phyloP scores from a whole-genome alignment of 2,888 invertebrate species.

The Agrenia bidenticulata region DNA sequence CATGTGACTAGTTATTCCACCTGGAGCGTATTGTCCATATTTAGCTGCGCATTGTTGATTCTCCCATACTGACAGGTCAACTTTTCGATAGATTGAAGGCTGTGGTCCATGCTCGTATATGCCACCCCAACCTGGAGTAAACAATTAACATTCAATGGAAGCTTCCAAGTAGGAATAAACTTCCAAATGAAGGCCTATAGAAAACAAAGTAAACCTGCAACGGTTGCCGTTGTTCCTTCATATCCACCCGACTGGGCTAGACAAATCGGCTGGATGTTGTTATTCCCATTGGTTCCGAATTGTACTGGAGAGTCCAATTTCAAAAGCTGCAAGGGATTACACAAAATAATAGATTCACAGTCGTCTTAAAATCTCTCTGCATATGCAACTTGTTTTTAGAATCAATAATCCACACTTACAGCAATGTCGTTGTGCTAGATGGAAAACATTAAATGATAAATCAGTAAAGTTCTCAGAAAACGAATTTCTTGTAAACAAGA shows the following conservation, averaged over 20 bases:
- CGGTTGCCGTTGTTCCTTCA: conserved; percentile 28
- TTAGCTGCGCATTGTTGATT: conserved; percentile 67
- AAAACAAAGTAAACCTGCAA: conserved; percentile 44
- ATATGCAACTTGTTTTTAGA: neutral
- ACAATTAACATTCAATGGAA: too few relatives aligned
- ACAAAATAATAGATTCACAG: conserved; percentile 4
- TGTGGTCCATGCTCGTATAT: conserved; percentile 70
- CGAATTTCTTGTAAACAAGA: too few relatives aligned
- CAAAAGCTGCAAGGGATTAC: conserved; percentile 27
- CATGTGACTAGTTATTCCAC: conserved; percentile 72
- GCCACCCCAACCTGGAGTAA: conserved; percentile 32
- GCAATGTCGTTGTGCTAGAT: conserved; percentile 46
- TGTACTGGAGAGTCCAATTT: conserved; percentile 44
- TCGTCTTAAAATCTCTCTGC: too few relatives aligned
- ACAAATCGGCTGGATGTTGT: conserved; percentile 41
- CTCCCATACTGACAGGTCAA: conserved; percentile 79
- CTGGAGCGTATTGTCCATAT: conserved; percentile 83
- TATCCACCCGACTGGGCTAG: conserved; percentile 27
- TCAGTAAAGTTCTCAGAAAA: too few relatives aligned
- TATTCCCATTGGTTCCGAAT: conserved; percentile 37
- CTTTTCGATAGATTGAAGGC: conserved; percentile 77
- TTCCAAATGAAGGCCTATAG: too few relatives aligned
- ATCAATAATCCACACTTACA: conserved; percentile 13
- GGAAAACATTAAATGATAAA: too few relatives aligned
- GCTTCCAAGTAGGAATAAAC: too few relatives aligned